Evolutionary conservation across 2,113 vertebrate genomes (phyloP).

Genomic region (Myotis lucifugus): DNA sequence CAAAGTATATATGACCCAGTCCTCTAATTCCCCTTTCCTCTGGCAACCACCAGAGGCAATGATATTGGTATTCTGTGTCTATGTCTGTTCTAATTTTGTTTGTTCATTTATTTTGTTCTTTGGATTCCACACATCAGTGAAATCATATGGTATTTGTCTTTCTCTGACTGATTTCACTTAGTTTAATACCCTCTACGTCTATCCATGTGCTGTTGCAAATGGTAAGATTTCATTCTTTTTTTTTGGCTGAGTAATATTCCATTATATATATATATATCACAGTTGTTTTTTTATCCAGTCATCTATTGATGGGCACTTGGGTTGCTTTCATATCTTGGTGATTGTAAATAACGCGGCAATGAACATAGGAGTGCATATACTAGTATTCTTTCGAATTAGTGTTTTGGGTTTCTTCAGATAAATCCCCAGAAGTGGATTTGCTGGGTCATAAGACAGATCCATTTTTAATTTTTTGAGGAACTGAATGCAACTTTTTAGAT

Average conservation of each 20-base stretch:
- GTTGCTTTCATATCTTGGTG: neutral
- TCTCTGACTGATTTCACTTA: neutral
- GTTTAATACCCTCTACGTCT: neutral
- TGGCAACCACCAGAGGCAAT: neutral
- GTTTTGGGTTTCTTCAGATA: neutral
- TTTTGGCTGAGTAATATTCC: neutral
- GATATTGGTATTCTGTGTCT: neutral
- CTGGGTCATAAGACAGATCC: neutral
- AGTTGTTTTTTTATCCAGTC: neutral
- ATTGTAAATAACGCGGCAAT: neutral
- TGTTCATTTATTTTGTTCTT: neutral
- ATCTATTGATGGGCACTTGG: neutral
- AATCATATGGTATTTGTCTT: neutral
- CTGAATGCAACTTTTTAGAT: neutral
- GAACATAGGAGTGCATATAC: neutral
- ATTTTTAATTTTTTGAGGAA: neutral
- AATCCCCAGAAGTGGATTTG: neutral
- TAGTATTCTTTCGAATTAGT: neutral
- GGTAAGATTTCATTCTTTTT: neutral
- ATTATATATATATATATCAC: neutral
- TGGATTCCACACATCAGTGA: neutral
- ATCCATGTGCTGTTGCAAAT: neutral
- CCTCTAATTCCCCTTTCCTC: neutral
- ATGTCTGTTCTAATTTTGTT: neutral
- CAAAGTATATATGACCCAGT: neutral